Evolutionary conservation across 1,140 invertebrate genomes (phyloP).

Genomic region (Leucophenga varia): DNA sequence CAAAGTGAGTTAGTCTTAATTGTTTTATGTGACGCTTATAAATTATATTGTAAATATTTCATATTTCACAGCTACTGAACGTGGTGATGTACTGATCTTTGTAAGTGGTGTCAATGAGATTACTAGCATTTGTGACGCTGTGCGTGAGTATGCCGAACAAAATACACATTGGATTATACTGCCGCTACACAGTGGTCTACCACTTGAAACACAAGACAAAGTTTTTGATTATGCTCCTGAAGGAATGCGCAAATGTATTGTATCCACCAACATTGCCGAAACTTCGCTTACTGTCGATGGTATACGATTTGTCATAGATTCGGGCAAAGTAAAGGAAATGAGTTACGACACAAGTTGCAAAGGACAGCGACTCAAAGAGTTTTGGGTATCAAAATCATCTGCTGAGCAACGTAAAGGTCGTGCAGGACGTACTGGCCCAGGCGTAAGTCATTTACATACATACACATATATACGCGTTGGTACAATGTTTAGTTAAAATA

Average conservation of each 20-base stretch:
- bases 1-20: slow-evolving; percentile 60
- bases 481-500: neutral
- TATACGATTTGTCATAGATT: slow-evolving; percentile 96
- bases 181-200: slow-evolving; percentile 89
- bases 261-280: slow-evolving; percentile 99
- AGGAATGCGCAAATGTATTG: slow-evolving; percentile 93
- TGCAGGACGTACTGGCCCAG: slow-evolving; percentile 76
- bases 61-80: slow-evolving; percentile 65
- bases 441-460: slow-evolving; percentile 25
- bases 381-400: slow-evolving; percentile 96
- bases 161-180: slow-evolving; percentile 91
- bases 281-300: slow-evolving; percentile 99
- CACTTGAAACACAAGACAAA: slow-evolving; percentile 94
- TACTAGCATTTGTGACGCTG: slow-evolving; percentile 83
- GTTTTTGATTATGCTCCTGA: slow-evolving; percentile 97
- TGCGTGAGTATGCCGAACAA: slow-evolving; percentile 80
- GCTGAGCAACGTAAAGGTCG: slow-evolving; percentile 96
- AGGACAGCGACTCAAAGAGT: slow-evolving; percentile 88
- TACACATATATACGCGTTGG: neutral
- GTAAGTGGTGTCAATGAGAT: slow-evolving; percentile 96
- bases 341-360: slow-evolving; percentile 87
- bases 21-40: neutral
- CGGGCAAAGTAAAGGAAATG: slow-evolving; percentile 97
- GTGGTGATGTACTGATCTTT: slow-evolving; percentile 96
- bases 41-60: neutral